Base-by-base conservation (phyloP, 1,140 invertebrate genomes). In the Hyphantria cunea region DNA sequence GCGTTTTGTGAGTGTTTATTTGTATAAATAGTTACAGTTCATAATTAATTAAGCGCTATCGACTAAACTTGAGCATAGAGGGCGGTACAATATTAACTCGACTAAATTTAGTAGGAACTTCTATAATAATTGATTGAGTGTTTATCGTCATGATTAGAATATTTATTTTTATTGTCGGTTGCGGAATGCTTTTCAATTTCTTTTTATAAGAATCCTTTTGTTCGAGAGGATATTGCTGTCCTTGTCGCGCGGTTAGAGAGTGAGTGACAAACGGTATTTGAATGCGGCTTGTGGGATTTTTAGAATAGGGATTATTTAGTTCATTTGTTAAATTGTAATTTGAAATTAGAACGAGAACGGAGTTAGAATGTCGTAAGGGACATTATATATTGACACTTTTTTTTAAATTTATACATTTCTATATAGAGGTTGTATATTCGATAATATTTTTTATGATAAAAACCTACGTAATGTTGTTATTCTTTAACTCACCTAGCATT, bases 171-270 rank as follows among this genome's bases (percentile, higher is more conserved):
- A 7, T n/a, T 44, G 12, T n/a, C n/a, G 12, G 41, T 44, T 44
- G 7, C 12, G 41, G 41, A 12, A 44, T 44, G 41, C 7, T 58
- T 48, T 58, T 58, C 45, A 34, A 39, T 75, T 76, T 77, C 71
- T 85, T 81, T 80, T 79, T 83, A 79, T 76, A 68, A 70, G 72
- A 74, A 64, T 51, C 75, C 76, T 79, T 81, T 80, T 82, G 75
- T 78, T 78, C 67, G 56, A 74, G 53, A 53, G 56, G 31, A 15
- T 60, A 64, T 68, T 11, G 66, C 61, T 39, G n/a, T 82, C 77
- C 78, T 77, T 67, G 55, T 83, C 76, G 13, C 70, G 32, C 69
- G 13, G 41, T 51, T 34, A 60, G 66, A 69, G 61, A 51, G 61
- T 54, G 61, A 51, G 61, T 54, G 52, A 64, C 32, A 41, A 56